Base-by-base conservation (phyloP, 2,888 invertebrate species). In the Bruchidius siliquastri region DNA sequence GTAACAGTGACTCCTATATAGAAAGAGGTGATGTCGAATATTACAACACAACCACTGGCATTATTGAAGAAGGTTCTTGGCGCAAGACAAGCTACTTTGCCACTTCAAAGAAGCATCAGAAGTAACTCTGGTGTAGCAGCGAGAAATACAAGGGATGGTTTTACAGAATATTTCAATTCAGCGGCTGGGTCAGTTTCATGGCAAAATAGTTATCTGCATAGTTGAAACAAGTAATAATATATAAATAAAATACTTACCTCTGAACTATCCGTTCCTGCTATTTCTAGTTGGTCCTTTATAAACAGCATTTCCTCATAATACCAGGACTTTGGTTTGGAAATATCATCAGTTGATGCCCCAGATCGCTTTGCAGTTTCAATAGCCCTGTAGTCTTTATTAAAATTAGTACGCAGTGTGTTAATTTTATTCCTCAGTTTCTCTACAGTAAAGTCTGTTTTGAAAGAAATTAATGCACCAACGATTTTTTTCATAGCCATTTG, bases 1-100 rank as follows among this genome's bases (percentile, higher is more conserved):
- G 66, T 71, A 75, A 71, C 21, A 76, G 70, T 66, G 67, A 6
- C 22, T 69, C 70, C 21, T 75, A 71, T 73, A 20, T 76, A 21
- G 72, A 72, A 71, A 73, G 68, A 30, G 6, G 67, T 20, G 74
- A 76, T 67, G 67, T 75, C 74, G 73, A 75, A 21, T 67, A 68
- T 68, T 68, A 71, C 20, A 68, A 76, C 72, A 70, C 21, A 49
- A 18, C 67, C 20, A 71, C 74, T 70, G 76, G 74, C 49, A 68
- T 73, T 70, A 49, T 72, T 22, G 73, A 76, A 76, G 30, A 1
- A 30, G 75, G 75, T 67, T 74, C 74, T 74, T 76, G 75, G 75
- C 74, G 72, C 67, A 49, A 73, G 26, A 66, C 72, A 73, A 73
- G 21, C 30, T 69, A 71, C 72, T 72, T 21, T 22, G 68, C 49